phyloP scores from a whole-genome alignment of 2,113 vertebrate genomes.

The Synchiropus splendidus region DNA sequence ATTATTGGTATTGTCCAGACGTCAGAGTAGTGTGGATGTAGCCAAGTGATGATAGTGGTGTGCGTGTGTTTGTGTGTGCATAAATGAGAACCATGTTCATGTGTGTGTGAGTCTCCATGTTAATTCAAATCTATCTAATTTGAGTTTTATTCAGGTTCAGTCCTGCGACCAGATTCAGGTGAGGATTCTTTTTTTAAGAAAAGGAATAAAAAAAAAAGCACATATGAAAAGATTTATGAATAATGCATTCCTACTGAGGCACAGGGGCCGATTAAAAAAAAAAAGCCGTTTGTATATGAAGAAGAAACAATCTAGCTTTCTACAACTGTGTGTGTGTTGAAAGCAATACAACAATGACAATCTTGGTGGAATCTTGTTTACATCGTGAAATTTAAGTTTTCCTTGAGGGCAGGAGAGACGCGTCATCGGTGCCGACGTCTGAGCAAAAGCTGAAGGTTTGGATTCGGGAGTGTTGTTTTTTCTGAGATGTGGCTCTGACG shows the following conservation, averaged over 20 bases:
- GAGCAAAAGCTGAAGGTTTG: no score
- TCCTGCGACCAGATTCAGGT: conserved; percentile 51
- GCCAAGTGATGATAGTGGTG: not conserved
- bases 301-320: conserved; percentile 74
- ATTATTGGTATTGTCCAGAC: no score
- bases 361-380: conserved; percentile 76
- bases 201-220: conserved; percentile 51
- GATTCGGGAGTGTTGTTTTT: not conserved
- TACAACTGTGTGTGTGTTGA: conserved; percentile 73
- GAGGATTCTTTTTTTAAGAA: conserved; percentile 35
- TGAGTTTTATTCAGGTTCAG: conserved; percentile 47
- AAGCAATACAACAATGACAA: conserved; percentile 76
- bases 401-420: no score
- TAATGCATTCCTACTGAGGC: conserved; percentile 66
- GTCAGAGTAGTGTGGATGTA: conserved; percentile 3
- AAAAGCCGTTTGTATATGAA: conserved; percentile 48
- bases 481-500: conserved; percentile 1
- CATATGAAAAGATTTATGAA: conserved; percentile 64
- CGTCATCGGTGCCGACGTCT: no score
- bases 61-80: not conserved
- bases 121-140: conserved; percentile 45
- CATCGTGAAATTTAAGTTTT: conserved; percentile 44
- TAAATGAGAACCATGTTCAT: not conserved
- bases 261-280: conserved; percentile 43
- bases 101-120: conserved; percentile 18